Evolutionary conservation across 2,888 invertebrate species (phyloP), one percentile per base, ranked within the genome.

Genomic region (Parnassius smintheus): DNA sequence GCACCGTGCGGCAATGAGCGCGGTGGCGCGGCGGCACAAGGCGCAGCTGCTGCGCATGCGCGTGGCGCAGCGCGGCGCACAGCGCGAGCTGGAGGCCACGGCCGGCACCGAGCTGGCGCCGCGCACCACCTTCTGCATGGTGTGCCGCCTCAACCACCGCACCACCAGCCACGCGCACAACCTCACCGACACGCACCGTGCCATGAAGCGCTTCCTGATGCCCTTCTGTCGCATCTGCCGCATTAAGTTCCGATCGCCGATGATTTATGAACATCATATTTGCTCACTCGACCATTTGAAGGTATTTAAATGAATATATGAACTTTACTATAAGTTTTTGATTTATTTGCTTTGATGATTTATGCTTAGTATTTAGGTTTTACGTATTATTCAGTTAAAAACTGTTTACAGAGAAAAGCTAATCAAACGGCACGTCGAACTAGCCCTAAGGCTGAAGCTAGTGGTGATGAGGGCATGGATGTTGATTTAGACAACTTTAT

Each of bases 221-320:
- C 97, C 97, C 1, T 95, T 94, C 83, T 97, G 97, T 76, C 94
- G 95, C 74, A 93, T 95, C 56, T 97, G 97, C 81, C 94, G 95
- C 65, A 86, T 95, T 72, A 93, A 95, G 49, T 96, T 96, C 87
- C 95, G 96, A 73, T 96, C 96, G 69, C 96, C 97, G 12, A 96
- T 97, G 96, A 92, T 95, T 13, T 97, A 95, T 81, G 96, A 97
- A 79, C 95, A 95, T 67, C 97, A 97, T 83, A 94, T 96, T 69
- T 96, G 96, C 78, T 95, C 96, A 0, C 86, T 96, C 69, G 96
- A 96, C 65, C 97, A 97, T 75, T 94, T 97, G 42, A 95, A 95
- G 94, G 96, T 96, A 85, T 12, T 49, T 51, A n/a, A 7, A 10
- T 46, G 4, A 7, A 35, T 35, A 35, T 35, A 35, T 35, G 4